A percentile compares a stretch with the other conserved stretches of the same genome.
Conservation (phyloP, 2,113 vertebrate species). For the Progne subis region DNA sequence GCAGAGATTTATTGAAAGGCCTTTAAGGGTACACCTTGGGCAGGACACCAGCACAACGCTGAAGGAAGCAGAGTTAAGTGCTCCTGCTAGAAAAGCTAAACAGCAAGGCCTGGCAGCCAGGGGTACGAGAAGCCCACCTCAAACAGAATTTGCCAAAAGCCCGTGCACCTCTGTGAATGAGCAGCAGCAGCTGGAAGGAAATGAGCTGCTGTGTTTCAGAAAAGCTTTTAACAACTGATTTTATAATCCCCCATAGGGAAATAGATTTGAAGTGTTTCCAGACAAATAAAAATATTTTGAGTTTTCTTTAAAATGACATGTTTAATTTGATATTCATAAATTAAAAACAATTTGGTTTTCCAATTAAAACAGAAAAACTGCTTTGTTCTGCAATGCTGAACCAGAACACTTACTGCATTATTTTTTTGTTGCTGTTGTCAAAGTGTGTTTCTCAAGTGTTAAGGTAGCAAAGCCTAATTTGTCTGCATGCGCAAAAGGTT, state of each 20-base stretch:
- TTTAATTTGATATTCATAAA: neutral
- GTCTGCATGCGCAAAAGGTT: neutral
- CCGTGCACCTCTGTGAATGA: fast-evolving
- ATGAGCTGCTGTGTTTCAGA: neutral
- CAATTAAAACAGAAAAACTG: neutral
- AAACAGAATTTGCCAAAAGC: neutral
- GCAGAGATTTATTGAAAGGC: no score
- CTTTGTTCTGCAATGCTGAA: neutral
- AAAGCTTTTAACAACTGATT: neutral
- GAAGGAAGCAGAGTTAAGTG: neutral
- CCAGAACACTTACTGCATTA: neutral
- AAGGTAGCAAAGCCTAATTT: neutral
- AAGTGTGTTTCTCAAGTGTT: neutral
- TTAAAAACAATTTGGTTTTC: neutral
- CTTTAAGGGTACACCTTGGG: no score
- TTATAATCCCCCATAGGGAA: fast-evolving
- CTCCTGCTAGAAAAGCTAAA: neutral
- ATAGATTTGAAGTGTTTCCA: neutral
- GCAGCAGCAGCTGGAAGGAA: neutral
- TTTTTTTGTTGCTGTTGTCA: neutral
- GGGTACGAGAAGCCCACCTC: neutral
- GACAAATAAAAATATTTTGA: neutral
- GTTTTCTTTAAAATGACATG: neutral
- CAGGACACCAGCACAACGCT: fast-evolving
- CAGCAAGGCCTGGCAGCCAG: neutral